Conservation (phyloP, 1,140 invertebrate species). For the Eumeta japonica region DNA sequence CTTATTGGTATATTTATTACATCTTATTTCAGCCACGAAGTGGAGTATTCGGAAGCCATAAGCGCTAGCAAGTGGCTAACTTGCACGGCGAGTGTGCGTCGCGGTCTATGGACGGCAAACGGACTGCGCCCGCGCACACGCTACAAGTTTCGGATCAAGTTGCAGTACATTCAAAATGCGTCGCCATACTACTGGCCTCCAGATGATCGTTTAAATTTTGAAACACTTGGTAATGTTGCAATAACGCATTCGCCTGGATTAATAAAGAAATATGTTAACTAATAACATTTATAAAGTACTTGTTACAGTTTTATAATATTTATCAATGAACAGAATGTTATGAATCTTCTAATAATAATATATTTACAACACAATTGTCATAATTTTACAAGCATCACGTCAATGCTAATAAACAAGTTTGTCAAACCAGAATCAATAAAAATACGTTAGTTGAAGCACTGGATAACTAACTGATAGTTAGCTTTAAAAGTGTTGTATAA, state of each 20-base stretch:
- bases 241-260: too few relatives aligned
- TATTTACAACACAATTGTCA: too few relatives aligned
- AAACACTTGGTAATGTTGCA: conserved; percentile 65
- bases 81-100: conserved; percentile 19
- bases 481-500: too few relatives aligned
- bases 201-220: conserved; percentile 68
- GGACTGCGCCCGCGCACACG: conserved; percentile 68
- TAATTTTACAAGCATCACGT: too few relatives aligned
- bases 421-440: too few relatives aligned
- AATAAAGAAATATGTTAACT: neutral
- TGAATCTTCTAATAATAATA: too few relatives aligned
- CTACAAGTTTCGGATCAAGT: conserved; percentile 72
- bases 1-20: too few relatives aligned
- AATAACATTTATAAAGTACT: neutral
- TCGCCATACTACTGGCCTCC: conserved; percentile 67
- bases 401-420: too few relatives aligned
- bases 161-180: conserved; percentile 64
- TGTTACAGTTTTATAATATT: neutral
- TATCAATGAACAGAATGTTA: neutral
- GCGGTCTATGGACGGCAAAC: conserved; percentile 49
- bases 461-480: too few relatives aligned
- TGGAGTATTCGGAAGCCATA: conserved; percentile 32
- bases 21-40: conserved; percentile 22
- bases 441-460: too few relatives aligned
- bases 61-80: conserved; percentile 20